A percentile compares a stretch with the other conserved stretches of the same genome.
Evolutionary conservation across 2,888 invertebrate species (phyloP).

Genomic region (Chaitophorus viminalis): DNA sequence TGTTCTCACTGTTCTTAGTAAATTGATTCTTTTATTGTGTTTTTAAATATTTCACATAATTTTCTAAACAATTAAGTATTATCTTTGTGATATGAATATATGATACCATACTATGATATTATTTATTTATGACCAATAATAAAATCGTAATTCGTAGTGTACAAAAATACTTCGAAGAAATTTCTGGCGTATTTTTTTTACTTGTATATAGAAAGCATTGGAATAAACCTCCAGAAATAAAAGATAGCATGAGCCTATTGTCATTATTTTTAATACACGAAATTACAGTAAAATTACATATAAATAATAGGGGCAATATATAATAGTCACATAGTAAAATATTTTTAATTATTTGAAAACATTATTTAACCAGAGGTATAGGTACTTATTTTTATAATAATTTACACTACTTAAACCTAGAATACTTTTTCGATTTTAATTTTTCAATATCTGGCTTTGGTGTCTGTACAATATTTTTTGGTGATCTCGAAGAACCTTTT

Average conservation of each 20-base stretch:
- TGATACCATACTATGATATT: not conserved
- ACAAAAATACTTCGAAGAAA: not conserved
- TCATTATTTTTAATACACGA: too few relatives aligned
- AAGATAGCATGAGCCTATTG: not conserved
- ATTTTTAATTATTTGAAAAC: slow-evolving; percentile 2
- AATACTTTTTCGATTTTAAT: slow-evolving; percentile 17
- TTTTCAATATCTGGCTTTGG: slow-evolving; percentile 25
- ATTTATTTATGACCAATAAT: not conserved
- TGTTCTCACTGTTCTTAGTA: not conserved
- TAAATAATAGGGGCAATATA: not conserved
- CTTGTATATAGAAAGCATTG: not conserved
- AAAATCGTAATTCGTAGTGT: not conserved
- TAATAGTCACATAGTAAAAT: not conserved
- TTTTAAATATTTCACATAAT: not conserved
- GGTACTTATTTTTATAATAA: slow-evolving; percentile 27
- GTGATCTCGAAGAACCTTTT: slow-evolving; percentile 12
- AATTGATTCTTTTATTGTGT: not conserved
- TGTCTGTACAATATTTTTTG: slow-evolving; percentile 31
- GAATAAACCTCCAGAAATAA: slow-evolving; percentile 1
- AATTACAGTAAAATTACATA: not conserved
- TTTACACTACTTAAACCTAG: slow-evolving; percentile 28
- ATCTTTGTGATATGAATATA: too few relatives aligned
- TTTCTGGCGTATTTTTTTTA: slow-evolving; percentile 15
- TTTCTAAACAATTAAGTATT: too few relatives aligned
- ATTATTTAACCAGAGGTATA: not conserved